Percentiles rank a stretch among this genome's conserved stretches.
Conservation (phyloP, 2,797 vertebrate species). For the Pseudochirops cupreus region DNA sequence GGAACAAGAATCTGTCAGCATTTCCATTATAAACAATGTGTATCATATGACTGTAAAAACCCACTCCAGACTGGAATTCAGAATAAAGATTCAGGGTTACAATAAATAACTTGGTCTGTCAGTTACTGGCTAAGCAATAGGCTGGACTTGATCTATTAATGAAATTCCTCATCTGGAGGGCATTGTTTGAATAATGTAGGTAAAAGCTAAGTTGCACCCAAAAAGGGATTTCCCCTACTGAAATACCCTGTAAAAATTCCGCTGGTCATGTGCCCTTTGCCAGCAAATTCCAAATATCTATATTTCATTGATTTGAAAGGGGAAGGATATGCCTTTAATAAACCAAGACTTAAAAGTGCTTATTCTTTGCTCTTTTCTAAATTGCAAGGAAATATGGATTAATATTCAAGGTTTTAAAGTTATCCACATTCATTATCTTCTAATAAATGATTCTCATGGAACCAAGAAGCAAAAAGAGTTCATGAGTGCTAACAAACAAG, state of each 20-base stretch:
- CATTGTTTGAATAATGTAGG: neutral
- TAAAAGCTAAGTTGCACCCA: neutral
- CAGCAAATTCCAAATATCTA: neutral
- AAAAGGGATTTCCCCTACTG: neutral
- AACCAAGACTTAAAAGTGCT: neutral
- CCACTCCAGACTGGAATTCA: slow-evolving; percentile 38
- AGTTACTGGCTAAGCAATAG: slow-evolving; percentile 18
- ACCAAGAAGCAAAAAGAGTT: neutral
- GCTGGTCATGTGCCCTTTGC: neutral
- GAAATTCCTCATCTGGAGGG: neutral
- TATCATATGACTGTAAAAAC: slow-evolving; percentile 20
- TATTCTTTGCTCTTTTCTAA: neutral
- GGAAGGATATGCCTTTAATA: neutral
- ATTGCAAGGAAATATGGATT: neutral
- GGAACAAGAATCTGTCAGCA: slow-evolving; percentile 20
- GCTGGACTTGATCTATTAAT: slow-evolving; percentile 8
- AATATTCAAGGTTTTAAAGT: neutral
- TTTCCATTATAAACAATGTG: slow-evolving; percentile 57
- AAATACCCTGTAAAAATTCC: neutral
- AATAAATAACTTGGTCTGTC: slow-evolving; percentile 42
- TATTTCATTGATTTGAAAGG: neutral
- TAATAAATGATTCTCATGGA: neutral
- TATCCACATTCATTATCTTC: neutral
- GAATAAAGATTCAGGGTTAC: neutral
- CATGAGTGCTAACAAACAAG: neutral